Evolutionary conservation across 2,888 invertebrate genomes (phyloP).

Genomic region (Hypena proboscidalis): DNA sequence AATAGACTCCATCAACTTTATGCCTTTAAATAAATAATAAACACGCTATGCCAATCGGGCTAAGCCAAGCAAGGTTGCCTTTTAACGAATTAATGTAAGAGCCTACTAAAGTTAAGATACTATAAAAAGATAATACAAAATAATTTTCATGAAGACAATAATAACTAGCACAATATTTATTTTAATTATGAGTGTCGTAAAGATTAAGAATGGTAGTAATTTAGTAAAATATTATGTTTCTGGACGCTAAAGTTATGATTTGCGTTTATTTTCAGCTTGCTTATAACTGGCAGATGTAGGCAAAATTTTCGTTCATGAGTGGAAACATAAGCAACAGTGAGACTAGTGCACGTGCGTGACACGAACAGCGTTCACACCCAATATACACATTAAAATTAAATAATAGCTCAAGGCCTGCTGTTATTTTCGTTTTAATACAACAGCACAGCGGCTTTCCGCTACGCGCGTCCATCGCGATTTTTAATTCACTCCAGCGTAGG

Average conservation of each 20-base stretch:
- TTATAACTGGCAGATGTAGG: constrained; percentile 25
- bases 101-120: neutral
- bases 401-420: constrained; percentile 75
- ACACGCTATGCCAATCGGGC: neutral
- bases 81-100: neutral
- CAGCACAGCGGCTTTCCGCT: constrained; percentile 52
- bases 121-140: neutral
- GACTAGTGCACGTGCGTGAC: constrained; percentile 52
- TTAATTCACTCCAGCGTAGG: constrained; percentile 29
- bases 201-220: too few relatives aligned
- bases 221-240: too few relatives aligned
- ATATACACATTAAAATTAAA: constrained; percentile 78
- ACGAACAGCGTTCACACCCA: constrained; percentile 50
- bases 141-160: neutral
- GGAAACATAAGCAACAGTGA: constrained; percentile 35
- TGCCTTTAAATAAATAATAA: neutral
- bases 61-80: neutral
- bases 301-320: constrained; percentile 33
- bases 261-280: constrained; percentile 27
- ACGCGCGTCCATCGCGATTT: constrained; percentile 32
- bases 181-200: too few relatives aligned
- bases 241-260: constrained; percentile 2
- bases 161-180: neutral
- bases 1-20: constrained; percentile 21
- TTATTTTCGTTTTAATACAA: constrained; percentile 73